phyloP scores from a whole-genome alignment of 2,797 vertebrate genomes.

The Hippoglossus hippoglossus region DNA sequence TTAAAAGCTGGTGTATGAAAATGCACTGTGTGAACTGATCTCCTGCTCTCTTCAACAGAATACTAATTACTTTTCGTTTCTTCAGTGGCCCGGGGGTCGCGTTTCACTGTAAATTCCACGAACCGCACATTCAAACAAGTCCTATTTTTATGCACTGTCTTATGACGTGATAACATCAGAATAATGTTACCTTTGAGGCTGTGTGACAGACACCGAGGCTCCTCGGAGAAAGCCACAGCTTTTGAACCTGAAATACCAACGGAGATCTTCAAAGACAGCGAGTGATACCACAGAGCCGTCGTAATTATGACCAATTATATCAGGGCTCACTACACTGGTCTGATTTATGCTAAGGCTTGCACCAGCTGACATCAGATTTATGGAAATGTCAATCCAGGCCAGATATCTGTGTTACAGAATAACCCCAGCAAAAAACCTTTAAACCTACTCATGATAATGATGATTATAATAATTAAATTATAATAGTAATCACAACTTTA shows the following conservation, averaged over 20 bases:
- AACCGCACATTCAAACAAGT: slow-evolving; percentile 52
- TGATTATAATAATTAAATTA: too few species aligned
- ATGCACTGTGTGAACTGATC: slow-evolving; percentile 7
- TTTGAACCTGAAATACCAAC: slow-evolving; percentile 27
- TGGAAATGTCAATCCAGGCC: slow-evolving; percentile 7
- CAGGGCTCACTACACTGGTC: neutral
- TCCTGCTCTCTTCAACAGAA: slow-evolving; percentile 2
- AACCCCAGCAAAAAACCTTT: neutral
- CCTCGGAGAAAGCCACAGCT: slow-evolving; percentile 40
- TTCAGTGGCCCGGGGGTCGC: slow-evolving; percentile 29
- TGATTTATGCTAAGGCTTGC: slow-evolving; percentile 28
- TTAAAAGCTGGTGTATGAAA: slow-evolving; percentile 12
- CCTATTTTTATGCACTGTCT: slow-evolving; percentile 45
- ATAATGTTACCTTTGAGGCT: slow-evolving; percentile 50
- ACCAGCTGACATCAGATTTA: slow-evolving; percentile 13
- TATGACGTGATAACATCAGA: slow-evolving; percentile 50
- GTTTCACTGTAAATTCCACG: slow-evolving; percentile 28
- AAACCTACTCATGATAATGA: too few species aligned
- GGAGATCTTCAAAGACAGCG: slow-evolving; percentile 7
- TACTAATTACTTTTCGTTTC: slow-evolving; percentile 44
- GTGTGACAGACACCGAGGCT: slow-evolving; percentile 49
- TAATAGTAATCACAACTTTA: too few species aligned
- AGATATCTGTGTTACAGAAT: slow-evolving; percentile 4
- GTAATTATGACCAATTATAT: slow-evolving; percentile 24
- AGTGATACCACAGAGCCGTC: slow-evolving; percentile 27